Evolutionary conservation across 2,113 vertebrate species (phyloP), one percentile per base, ranked within the genome.

Genomic region (Gorsachius goisagi): DNA sequence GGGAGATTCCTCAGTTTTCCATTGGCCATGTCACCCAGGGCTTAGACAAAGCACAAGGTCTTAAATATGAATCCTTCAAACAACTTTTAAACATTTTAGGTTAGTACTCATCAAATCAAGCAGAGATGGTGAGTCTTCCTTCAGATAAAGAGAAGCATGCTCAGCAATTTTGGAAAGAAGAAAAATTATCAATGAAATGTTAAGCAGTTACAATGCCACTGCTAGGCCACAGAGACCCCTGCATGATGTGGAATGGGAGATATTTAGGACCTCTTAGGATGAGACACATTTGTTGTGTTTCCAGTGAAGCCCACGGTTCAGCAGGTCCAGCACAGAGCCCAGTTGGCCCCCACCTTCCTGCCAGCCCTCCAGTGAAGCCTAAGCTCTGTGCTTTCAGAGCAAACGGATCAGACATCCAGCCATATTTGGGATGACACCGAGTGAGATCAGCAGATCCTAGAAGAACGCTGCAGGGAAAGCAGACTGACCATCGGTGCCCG

Each of bases 341-440:
- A 82, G 50, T n/a, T 58, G 82, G 17, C 28, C 11, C 17, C 10
- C 78, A 66, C 0, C 24, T 59, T 49, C 33, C 71, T 77, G 37
- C 37, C 67, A 76, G 1, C n/a, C 17, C 27, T 53, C 17, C 74
- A 89, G 49, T 7, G 21, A 74, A 50, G 67, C 21, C 26, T 41
- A 2, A 0, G 32, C 55, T 59, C 52, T 92, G 37, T 3, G 0
- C 83, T 52, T 88, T 47, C 55, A 69, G 41, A 47, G 55, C 14
- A 62, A 69, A 74, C 0, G 2, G 45, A 67, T 83, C 85, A 58
- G 56, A 53, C 22, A 45, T 26, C 37, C 71, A 60, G 37, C 22
- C 4, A 5, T 7, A 45, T 28, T 52, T 0, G 0, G 60, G 55
- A 72, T 59, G 88, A 53, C 50, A 66, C 23, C 0, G 0, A 64